phyloP scores from a whole-genome alignment of 2,888 invertebrate genomes.

The Syritta pipiens region DNA sequence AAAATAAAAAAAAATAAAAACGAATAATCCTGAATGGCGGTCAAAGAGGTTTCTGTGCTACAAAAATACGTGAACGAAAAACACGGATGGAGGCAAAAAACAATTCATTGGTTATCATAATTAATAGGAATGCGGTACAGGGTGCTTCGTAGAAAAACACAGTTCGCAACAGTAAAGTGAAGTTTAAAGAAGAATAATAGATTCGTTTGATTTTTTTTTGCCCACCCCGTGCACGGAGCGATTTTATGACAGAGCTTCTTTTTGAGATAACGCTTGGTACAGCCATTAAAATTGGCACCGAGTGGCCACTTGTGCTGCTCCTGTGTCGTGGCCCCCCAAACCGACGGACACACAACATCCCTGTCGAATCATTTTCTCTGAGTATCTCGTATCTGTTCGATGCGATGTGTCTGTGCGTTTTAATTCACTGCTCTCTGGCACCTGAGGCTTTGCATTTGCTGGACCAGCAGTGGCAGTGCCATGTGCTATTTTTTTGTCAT shows the following conservation, averaged over 20 bases:
- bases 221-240: not conserved
- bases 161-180: too few relatives aligned
- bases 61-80: too few relatives aligned
- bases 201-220: not conserved
- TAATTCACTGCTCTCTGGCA: conserved; percentile 38
- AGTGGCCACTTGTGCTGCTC: not conserved
- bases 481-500: not conserved
- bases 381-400: not conserved
- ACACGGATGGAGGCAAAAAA: not conserved
- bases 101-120: conserved; percentile 2
- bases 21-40: too few relatives aligned
- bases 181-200: too few relatives aligned
- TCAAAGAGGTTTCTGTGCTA: conserved; percentile 1
- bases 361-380: too few relatives aligned
- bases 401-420: conserved; percentile 32
- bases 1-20: not conserved
- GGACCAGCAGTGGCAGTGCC: conserved; percentile 9
- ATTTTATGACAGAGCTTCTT: conserved; percentile 1
- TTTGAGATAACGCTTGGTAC: conserved; percentile 1
- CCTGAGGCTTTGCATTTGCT: conserved; percentile 25
- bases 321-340: not conserved
- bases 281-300: not conserved
- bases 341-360: too few relatives aligned
- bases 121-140: not conserved
- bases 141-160: too few relatives aligned